Conservation (phyloP, 2,888 invertebrate species). For the Ormyrus rosae region DNA sequence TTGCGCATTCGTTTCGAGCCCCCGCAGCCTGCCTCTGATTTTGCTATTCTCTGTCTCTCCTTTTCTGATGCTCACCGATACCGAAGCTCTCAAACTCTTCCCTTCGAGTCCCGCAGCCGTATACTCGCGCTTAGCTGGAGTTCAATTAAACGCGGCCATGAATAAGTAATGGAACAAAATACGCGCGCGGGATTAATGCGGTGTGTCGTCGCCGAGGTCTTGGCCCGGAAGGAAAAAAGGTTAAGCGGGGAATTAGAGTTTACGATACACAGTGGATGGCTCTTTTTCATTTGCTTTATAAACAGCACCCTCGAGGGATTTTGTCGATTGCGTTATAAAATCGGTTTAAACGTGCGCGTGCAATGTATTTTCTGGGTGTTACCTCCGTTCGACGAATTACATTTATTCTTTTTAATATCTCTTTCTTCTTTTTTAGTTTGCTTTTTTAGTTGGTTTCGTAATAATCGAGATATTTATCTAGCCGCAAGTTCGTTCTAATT, state of each 20-base stretch:
- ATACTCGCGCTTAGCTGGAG: constrained; percentile 24
- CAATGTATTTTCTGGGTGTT: too few relatives aligned
- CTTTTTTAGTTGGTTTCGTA: too few relatives aligned
- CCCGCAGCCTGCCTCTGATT: not conserved
- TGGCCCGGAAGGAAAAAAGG: too few relatives aligned
- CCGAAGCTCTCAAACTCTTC: too few relatives aligned
- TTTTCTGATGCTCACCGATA: constrained; percentile 22
- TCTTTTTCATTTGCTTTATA: not conserved
- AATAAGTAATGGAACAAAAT: constrained; percentile 42
- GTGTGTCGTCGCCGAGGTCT: not conserved
- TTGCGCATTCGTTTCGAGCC: constrained; percentile 17
- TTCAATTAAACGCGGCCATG: constrained; percentile 41
- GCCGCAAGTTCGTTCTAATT: too few relatives aligned
- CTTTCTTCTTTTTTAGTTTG: too few relatives aligned
- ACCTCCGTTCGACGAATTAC: too few relatives aligned
- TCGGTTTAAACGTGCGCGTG: not conserved
- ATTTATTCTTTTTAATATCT: too few relatives aligned
- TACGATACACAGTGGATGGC: constrained; percentile 3
- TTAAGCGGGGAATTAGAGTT: constrained; percentile 39
- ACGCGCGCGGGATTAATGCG: constrained; percentile 30
- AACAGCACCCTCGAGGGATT: constrained; percentile 9
- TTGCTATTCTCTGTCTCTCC: not conserved
- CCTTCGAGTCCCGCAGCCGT: not conserved
- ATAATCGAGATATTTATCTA: too few relatives aligned
- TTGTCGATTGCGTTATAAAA: constrained; percentile 13